A percentile compares a stretch with the other conserved stretches of the same genome.
These are phyloP conservation scores for Parthenolecanium corni DNA, from an alignment of 2,888 invertebrate species.

Conservation along the genomic window DNA sequence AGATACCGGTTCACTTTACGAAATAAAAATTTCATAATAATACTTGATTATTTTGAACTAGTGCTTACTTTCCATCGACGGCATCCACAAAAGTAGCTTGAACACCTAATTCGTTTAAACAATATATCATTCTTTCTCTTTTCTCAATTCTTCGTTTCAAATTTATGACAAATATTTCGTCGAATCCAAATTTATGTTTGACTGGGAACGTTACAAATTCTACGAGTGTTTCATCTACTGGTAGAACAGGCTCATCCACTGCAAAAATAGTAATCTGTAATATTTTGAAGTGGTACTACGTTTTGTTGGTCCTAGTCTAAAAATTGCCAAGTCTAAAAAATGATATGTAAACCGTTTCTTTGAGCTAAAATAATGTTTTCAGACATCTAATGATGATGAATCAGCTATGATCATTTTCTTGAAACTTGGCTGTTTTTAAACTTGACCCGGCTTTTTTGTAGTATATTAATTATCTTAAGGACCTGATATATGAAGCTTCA, in stretches of 20 bases:
- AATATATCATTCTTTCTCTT: conserved; percentile 60
- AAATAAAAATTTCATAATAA: too few relatives aligned
- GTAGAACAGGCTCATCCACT: conserved; percentile 38
- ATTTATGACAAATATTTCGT: conserved; percentile 86
- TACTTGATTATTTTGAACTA: too few relatives aligned
- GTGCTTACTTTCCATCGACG: conserved; percentile 74
- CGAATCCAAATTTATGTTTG: conserved; percentile 52
- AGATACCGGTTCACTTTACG: too few relatives aligned
- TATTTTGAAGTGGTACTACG: not conserved
- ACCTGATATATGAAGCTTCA: conserved; percentile 54
- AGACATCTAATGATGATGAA: too few relatives aligned
- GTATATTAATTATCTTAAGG: too few relatives aligned
- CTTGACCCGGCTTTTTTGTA: too few relatives aligned
- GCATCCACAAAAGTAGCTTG: conserved; percentile 65
- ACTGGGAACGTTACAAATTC: conserved; percentile 35
- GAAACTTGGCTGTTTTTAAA: too few relatives aligned
- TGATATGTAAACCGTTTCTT: not conserved
- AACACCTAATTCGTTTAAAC: conserved; percentile 70
- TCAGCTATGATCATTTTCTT: too few relatives aligned
- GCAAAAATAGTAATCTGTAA: conserved; percentile 24
- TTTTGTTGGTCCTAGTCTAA: not conserved
- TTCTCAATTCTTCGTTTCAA: conserved; percentile 69
- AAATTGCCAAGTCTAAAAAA: not conserved
- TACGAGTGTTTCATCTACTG: conserved; percentile 36
- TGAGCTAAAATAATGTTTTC: not conserved